Conservation (phyloP, 2,797 vertebrate genomes). For the Gymnopithys bicolor region DNA sequence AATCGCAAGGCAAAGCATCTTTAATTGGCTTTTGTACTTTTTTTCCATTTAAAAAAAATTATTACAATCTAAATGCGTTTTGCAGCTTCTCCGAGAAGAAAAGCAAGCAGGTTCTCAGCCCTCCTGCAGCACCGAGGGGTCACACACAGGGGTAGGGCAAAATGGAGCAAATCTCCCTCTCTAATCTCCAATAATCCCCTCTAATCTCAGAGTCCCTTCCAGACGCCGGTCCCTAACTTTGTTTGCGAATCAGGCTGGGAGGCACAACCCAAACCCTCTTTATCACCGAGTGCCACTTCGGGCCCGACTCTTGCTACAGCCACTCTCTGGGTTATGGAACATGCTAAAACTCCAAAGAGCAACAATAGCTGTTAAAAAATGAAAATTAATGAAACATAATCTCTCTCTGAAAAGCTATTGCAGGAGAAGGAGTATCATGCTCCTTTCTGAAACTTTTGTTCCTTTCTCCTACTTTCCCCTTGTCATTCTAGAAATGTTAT, state of each 20-base stretch:
- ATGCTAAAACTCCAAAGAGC: background rate
- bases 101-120: background rate
- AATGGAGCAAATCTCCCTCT: conserved; percentile 39
- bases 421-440: background rate
- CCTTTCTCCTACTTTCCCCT: background rate
- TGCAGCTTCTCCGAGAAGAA: background rate
- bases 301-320: background rate
- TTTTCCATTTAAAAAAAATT: background rate
- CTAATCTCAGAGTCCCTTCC: conserved; percentile 65
- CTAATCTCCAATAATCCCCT: conserved; percentile 66
- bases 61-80: background rate
- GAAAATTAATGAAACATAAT: background rate
- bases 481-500: background rate
- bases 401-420: background rate
- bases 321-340: background rate
- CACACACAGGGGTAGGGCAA: conserved; percentile 14
- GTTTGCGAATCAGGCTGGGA: conserved; percentile 30
- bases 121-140: background rate
- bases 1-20: background rate
- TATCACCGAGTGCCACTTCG: background rate
- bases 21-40: background rate
- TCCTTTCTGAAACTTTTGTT: conserved; percentile 25
- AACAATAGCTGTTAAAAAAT: background rate
- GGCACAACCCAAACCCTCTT: background rate
- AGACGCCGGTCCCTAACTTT: conserved; percentile 52